phyloP scores from a whole-genome alignment of 2,113 vertebrate species.

The Vidua chalybeata region DNA sequence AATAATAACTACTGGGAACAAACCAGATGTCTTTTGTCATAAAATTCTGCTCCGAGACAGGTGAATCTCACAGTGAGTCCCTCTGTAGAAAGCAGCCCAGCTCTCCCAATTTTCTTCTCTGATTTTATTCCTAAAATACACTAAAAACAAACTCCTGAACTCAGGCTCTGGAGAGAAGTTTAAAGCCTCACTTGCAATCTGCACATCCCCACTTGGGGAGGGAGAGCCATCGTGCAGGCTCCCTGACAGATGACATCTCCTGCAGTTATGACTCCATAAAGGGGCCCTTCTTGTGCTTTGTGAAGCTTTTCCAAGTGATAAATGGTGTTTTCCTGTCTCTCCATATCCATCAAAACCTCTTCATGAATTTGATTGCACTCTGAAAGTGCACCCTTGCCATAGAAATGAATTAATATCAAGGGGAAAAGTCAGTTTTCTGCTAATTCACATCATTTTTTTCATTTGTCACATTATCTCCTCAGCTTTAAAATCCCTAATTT shows the following conservation, averaged over 20 bases:
- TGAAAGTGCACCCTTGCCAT: constrained; percentile 15
- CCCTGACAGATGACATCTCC: neutral
- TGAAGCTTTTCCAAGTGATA: constrained; percentile 13
- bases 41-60: neutral
- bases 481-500: neutral
- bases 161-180: neutral
- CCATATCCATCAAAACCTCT: constrained; percentile 36
- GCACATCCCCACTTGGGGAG: neutral
- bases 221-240: neutral
- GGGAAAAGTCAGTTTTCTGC: constrained; percentile 1
- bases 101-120: neutral
- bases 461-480: constrained; percentile 8
- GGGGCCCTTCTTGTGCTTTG: neutral
- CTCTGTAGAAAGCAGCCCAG: neutral
- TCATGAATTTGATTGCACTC: constrained; percentile 14
- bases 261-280: neutral
- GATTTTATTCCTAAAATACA: neutral
- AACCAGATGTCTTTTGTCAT: neutral
- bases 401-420: constrained; percentile 3
- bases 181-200: neutral
- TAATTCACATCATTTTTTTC: constrained; percentile 18
- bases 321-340: neutral
- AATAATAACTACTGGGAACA: neutral
- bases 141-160: neutral
- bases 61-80: neutral